Base-by-base conservation (phyloP, 2,888 invertebrate species). In the Eumerus sabulonum region DNA sequence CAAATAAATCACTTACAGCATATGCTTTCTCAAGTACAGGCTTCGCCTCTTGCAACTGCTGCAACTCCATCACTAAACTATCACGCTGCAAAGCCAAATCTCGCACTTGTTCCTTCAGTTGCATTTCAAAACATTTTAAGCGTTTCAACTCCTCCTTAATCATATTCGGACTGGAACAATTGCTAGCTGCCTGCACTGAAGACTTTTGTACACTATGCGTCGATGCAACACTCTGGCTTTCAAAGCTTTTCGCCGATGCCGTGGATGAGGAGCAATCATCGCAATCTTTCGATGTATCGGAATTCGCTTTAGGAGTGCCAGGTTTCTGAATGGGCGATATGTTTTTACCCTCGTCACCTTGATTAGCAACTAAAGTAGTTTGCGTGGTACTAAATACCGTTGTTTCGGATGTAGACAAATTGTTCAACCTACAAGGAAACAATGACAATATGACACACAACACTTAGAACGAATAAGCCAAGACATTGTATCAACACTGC, bases 11-110 rank as follows among this genome's bases (percentile, higher is more conserved):
- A 82, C 85, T 86, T 82, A 89, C 89, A 76, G 89, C 89, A 85
- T 89, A 89, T 16, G 89, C 89, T 74, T 89, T 89, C 48, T 89
- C 89, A 40, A 89, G 84, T 9, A 89, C 88, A 1, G 89, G 89
- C 51, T 87, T 87, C 38, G 88, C 89, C 81, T 89, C 89, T 82
- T 89, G 89, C 77, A 89, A 84, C 76, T 89, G 89, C 59, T 89
- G 88, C 73, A 89, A 83, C 84, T 89, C 89, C 88, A 89, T 89
- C n/a, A 89, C 86, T 48, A 89, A 84, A 67, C 88, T 86, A 63
- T 89, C 89, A 45, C 89, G 86, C 84, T 88, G 87, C 76, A 88
- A 83, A 14, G 86, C 85, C 62, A 89, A 85, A 71, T 88, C 87
- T 81, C 88, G 87, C 3, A 89, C 86, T 83, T 88, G 88, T 77